These are phyloP conservation scores for Eriocheir sinensis DNA, from an alignment of 1,140 invertebrate species.

Conservation along the genomic window DNA sequence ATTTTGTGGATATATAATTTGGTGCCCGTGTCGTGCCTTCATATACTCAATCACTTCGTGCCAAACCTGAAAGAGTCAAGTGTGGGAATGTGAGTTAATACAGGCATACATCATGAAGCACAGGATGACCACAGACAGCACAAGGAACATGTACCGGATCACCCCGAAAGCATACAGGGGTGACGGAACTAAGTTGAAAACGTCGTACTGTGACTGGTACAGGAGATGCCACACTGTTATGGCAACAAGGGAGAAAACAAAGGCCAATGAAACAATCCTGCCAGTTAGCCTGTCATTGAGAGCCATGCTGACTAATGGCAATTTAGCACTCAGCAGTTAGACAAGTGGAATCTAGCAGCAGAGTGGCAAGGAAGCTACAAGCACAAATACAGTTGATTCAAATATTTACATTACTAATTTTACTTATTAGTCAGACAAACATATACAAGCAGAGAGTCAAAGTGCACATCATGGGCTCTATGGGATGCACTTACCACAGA, in stretches of 20 bases:
- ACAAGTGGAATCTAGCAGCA: background rate
- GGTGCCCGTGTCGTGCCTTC: background rate
- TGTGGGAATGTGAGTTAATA: slow-evolving; percentile 69
- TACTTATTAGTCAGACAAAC: background rate
- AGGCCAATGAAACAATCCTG: slow-evolving; percentile 58
- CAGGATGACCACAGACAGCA: slow-evolving; percentile 64
- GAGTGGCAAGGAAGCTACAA: background rate
- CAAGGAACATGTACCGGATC: slow-evolving; percentile 66
- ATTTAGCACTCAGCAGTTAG: background rate
- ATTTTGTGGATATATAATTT: background rate
- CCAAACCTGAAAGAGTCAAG: slow-evolving; percentile 73
- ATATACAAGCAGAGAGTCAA: background rate
- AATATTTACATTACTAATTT: background rate
- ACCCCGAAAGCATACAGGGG: slow-evolving; percentile 70
- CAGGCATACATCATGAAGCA: slow-evolving; percentile 75
- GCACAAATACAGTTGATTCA: background rate
- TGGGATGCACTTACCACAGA: background rate
- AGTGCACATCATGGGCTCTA: background rate
- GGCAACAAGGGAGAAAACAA: slow-evolving; percentile 59
- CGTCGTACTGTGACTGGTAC: slow-evolving; percentile 51
- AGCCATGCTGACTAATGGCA: slow-evolving; percentile 38
- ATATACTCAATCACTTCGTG: slow-evolving; percentile 19
- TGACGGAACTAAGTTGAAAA: slow-evolving; percentile 64
- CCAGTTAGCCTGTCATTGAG: slow-evolving; percentile 68
- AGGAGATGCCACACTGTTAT: slow-evolving; percentile 69